Conservation (phyloP, 1,140 invertebrate species). For the Drosophila lacteicornis region DNA sequence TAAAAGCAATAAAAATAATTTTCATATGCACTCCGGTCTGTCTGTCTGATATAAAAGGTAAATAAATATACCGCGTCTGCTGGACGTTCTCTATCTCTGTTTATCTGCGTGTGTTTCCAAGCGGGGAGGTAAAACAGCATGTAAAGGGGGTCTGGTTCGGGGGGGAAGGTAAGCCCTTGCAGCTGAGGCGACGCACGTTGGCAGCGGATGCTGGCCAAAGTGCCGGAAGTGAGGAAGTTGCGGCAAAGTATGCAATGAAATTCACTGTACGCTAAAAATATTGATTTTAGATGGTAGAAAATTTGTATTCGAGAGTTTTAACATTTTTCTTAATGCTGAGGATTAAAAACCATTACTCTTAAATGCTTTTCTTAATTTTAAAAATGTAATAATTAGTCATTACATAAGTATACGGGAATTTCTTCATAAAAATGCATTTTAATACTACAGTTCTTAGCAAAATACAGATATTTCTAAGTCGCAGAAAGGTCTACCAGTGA, state of each 20-base stretch:
- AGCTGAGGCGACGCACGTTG: constrained; percentile 53
- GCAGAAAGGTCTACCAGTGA: fast-evolving
- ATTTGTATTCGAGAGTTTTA: not conserved
- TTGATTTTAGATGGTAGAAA: not conserved
- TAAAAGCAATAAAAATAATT: constrained; percentile 59
- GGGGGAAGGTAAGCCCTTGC: constrained; percentile 41
- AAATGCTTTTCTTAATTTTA: not conserved
- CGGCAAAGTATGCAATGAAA: constrained; percentile 73
- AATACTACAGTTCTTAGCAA: not conserved
- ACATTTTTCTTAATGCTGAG: not conserved
- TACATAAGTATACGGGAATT: not conserved
- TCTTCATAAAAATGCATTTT: not conserved
- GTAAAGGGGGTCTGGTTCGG: constrained; percentile 1
- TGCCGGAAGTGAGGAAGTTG: constrained; percentile 76
- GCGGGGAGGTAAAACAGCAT: not conserved
- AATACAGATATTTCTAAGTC: not conserved
- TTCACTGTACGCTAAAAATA: constrained; percentile 2
- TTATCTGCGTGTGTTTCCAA: constrained; percentile 13
- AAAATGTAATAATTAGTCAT: not conserved
- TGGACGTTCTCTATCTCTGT: constrained; percentile 49
- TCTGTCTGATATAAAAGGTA: constrained; percentile 61
- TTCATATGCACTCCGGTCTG: constrained; percentile 57
- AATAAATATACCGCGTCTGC: constrained; percentile 49
- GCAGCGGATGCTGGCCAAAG: constrained; percentile 62
- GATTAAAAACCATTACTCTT: not conserved